Evolutionary conservation across 2,797 vertebrate genomes (phyloP).

Genomic region (Manis javanica): DNA sequence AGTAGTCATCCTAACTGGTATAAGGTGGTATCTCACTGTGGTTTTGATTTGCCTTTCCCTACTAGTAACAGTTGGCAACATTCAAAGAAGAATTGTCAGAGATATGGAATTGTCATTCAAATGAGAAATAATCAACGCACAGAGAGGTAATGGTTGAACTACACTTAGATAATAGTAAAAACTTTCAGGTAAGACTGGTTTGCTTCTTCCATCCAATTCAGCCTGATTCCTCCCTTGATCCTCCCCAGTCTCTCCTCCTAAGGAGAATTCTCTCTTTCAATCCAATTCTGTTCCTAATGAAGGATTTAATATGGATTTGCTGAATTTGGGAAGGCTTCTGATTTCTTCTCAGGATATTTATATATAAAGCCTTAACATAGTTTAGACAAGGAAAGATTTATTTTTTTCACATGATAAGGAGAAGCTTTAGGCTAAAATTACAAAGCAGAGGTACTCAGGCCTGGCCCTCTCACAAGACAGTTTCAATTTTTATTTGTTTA

Average conservation of each 20-base stretch:
- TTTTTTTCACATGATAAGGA: neutral
- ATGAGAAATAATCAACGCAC: neutral
- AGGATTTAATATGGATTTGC: constrained; percentile 32
- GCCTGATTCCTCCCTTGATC: constrained; percentile 7
- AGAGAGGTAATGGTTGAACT: neutral
- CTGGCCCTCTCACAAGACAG: neutral
- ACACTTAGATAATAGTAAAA: neutral
- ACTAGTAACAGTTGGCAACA: neutral
- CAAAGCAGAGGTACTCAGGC: neutral
- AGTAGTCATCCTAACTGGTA: neutral
- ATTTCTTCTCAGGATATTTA: neutral
- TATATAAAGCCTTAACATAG: neutral
- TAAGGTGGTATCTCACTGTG: neutral
- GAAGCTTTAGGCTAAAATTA: constrained; percentile 1
- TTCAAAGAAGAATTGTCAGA: neutral
- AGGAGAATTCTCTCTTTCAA: neutral
- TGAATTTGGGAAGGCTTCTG: constrained; percentile 3
- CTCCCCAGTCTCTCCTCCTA: neutral
- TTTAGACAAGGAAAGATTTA: neutral
- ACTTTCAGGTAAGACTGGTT: constrained; percentile 10
- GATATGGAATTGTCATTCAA: neutral
- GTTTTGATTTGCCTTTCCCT: constrained; percentile 10
- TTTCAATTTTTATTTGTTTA: neutral
- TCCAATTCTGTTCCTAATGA: neutral
- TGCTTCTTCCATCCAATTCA: constrained; percentile 5